phyloP scores from a whole-genome alignment of 1,140 invertebrate species.

The Cyclargus thomasi region DNA sequence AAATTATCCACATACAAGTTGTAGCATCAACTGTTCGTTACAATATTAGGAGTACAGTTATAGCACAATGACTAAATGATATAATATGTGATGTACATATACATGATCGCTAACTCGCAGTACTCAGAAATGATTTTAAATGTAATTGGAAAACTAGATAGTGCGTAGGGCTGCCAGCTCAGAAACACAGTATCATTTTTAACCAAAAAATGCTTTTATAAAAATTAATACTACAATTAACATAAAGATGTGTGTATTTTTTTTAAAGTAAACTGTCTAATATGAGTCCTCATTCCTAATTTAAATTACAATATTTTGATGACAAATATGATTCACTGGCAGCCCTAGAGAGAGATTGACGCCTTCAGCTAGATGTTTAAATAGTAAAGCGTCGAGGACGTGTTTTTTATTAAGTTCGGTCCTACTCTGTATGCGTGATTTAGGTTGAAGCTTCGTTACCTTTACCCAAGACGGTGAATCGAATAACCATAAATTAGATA shows the following conservation, averaged over 20 bases:
- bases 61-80: conserved; percentile 69
- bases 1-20: conserved; percentile 66
- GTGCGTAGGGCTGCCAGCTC: conserved; percentile 13
- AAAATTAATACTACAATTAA: not conserved
- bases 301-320: not conserved
- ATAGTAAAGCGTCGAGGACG: not conserved
- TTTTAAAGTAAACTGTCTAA: not conserved
- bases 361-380: not conserved
- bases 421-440: conserved; percentile 14
- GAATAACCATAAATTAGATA: conserved; percentile 3
- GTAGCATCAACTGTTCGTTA: conserved; percentile 70
- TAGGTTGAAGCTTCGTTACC: conserved; percentile 7
- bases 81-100: conserved; percentile 33
- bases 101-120: conserved; percentile 46
- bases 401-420: not conserved
- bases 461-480: not conserved
- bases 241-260: not conserved
- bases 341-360: not conserved
- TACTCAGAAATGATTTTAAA: conserved; percentile 28
- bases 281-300: not conserved
- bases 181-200: not conserved
- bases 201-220: not conserved
- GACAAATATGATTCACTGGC: not conserved
- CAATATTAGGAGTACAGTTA: conserved; percentile 62
- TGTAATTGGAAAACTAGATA: not conserved